Evolutionary conservation across 1,140 invertebrate genomes (phyloP), one percentile per base, ranked within the genome.

Genomic region (Pseudomyrmex flavicornis): DNA sequence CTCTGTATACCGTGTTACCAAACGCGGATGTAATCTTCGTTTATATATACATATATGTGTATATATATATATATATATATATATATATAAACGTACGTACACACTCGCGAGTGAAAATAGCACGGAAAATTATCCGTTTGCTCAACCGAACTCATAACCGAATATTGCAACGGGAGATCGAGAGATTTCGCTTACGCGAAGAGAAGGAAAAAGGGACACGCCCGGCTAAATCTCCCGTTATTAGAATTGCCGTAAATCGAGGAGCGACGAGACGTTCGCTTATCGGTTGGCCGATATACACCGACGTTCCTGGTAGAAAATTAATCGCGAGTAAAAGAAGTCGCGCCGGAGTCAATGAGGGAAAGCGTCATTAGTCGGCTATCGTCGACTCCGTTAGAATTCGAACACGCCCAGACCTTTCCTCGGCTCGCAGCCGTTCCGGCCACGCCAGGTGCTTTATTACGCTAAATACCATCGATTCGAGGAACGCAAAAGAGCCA

Each of bases 401-500:
- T 26, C 35, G 52, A 79, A 79, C 66, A 79, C 76, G 76, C 76
- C 76, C 76, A 79, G 65, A 70, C 54, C 52, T 70, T 69, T 69
- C 61, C 48, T 74, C 70, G 7, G 13, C 73, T 1, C 44, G 44
- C 62, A n/a, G n/a, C 46, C 58, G 58, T 74, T 48, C 59, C 59
- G 59, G 73, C 48, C 48, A 22, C 65, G 65, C 35, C 50, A 26
- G 50, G 13, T 79, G 76, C 65, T 79, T 79, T 79, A 79, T 79
- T 70, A 79, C 52, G 65, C 65, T 79, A 79, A 79, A 79, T 79
- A 79, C 44, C 76, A 70, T 77, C 76, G 65, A 79, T 79, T 69
- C 65, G 52, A 79, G 58, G 66, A 79, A 69, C 20, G 44, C 54
- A 35, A 35, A 35, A 69, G 35, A 79, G 35, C 20, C 76, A 8